Conservation (phyloP, 2,888 invertebrate genomes). For the Bruchidius siliquastri region DNA sequence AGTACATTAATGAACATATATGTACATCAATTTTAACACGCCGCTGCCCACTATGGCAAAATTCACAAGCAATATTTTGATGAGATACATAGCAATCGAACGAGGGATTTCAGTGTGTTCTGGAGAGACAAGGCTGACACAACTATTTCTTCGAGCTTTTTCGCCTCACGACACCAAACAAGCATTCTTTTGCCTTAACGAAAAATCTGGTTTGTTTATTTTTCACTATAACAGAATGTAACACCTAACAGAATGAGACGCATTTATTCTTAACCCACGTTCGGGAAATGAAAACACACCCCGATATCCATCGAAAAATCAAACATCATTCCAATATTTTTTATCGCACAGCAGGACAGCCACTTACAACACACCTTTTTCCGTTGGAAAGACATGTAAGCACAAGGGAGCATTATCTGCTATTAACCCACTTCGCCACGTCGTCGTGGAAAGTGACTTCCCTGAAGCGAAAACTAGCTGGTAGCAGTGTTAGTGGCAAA, state of each 20-base stretch:
- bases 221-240: too few species aligned
- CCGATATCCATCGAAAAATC: not conserved
- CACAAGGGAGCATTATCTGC: not conserved
- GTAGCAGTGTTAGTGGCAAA: conserved; percentile 4
- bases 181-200: too few species aligned
- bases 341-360: not conserved
- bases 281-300: not conserved
- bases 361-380: not conserved
- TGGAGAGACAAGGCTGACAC: too few species aligned
- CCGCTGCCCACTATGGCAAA: too few species aligned
- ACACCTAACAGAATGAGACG: not conserved
- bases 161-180: too few species aligned
- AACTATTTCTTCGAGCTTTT: too few species aligned
- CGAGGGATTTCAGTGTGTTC: too few species aligned
- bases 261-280: not conserved
- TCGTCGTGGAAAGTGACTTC: not conserved
- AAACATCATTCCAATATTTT: not conserved
- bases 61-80: too few species aligned
- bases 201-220: too few species aligned
- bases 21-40: too few species aligned
- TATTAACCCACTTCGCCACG: conserved; percentile 1
- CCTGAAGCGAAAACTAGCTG: not conserved
- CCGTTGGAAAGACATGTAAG: not conserved
- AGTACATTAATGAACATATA: too few species aligned
- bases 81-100: too few species aligned